Percentiles rank a stretch among this genome's conserved stretches.
Evolutionary conservation across 2,888 invertebrate genomes (phyloP).

Genomic region (Nomada ruficornis): DNA sequence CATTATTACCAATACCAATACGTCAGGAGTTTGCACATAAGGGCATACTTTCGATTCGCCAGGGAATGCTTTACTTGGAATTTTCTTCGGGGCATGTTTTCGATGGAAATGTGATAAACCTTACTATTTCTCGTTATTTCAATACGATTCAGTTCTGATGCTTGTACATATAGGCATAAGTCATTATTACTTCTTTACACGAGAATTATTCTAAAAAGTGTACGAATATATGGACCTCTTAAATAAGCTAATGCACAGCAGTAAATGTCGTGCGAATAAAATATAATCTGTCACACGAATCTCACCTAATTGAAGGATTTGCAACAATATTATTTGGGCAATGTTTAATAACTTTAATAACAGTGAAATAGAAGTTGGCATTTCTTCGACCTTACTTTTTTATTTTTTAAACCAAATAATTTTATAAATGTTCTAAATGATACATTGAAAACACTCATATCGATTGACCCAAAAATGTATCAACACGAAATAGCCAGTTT

Average conservation of each 20-base stretch:
- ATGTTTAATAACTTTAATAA: not conserved
- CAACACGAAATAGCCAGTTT: too few species aligned
- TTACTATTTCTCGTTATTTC: slow-evolving; percentile 21
- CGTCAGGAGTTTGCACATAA: slow-evolving; percentile 40
- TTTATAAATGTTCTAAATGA: too few species aligned
- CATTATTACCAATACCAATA: slow-evolving; percentile 50
- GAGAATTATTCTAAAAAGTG: not conserved
- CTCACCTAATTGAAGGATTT: slow-evolving; percentile 4
- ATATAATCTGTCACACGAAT: not conserved
- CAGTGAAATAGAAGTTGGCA: too few species aligned
- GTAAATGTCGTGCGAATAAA: not conserved
- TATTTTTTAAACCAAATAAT: too few species aligned
- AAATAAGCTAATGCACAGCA: not conserved
- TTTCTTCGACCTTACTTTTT: too few species aligned
- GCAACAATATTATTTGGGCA: not conserved
- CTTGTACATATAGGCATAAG: not conserved
- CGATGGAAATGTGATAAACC: slow-evolving; percentile 31
- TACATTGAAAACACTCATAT: too few species aligned
- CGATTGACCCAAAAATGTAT: too few species aligned
- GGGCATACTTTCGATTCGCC: slow-evolving; percentile 26
- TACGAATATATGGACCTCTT: not conserved
- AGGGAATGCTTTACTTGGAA: slow-evolving; percentile 36
- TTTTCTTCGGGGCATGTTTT: slow-evolving; percentile 37
- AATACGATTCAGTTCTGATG: slow-evolving; percentile 10
- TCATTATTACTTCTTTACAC: not conserved